Base-by-base conservation (phyloP, 2,797 vertebrate genomes). In the Scarus forsteni region DNA sequence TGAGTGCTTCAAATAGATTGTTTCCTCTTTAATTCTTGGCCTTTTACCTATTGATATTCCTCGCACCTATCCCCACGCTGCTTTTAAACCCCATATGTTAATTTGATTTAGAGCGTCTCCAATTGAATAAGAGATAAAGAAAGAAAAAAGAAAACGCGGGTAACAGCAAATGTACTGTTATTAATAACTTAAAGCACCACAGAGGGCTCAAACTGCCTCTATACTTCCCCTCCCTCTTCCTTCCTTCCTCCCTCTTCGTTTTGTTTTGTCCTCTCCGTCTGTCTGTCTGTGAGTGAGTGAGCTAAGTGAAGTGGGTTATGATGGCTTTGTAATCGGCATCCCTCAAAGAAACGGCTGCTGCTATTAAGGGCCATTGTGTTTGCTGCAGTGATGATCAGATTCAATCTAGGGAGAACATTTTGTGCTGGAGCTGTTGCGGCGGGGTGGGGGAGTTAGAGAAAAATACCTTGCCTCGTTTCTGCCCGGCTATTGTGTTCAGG, bases 321-420 rank as follows among this genome's bases (percentile, higher is more conserved):
- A 93, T 93, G 93, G 90, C 63, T 78, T 89, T 88, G 88, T 94
- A 93, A 93, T 93, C 92, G 90, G 89, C 91, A 93, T 93, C 91
- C 90, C 85, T 93, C 91, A 92, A 92, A 92, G 85, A 90, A 92
- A 92, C 85, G 90, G 90, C 89, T 86, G 85, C 73, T 83, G 91
- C 92, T 92, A 93, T 94, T 94, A 93, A 89, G 86, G 88, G 88
- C 90, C 91, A 90, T 93, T 93, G 92, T 93, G 91, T 93, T 92
- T 91, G 90, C 89, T 86, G 88, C 89, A 85, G 90, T 86, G 87
- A 90, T 91, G 92, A 93, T 94, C 91, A 90, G 89, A 92, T 92
- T 90, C 91, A 92, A 91, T 91, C 88, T 90, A 81, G 83, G 77
- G 83, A 90, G 90, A 90, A 90, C 90, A 90, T 91, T 92, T 83